Evolutionary conservation across 2,797 vertebrate genomes (phyloP).

Genomic region (Rhincodon typus): DNA sequence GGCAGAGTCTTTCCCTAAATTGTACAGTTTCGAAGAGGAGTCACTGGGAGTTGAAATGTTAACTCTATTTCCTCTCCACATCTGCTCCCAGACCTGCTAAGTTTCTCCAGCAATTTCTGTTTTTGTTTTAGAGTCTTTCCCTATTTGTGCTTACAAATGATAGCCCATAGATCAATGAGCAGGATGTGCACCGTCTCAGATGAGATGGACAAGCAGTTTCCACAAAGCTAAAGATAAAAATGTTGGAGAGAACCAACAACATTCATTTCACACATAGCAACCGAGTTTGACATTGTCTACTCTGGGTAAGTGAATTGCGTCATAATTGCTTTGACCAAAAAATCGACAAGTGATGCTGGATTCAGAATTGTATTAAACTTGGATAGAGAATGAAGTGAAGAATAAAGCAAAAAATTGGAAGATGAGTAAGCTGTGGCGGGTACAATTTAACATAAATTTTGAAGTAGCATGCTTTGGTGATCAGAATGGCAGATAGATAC

Average conservation of each 20-base stretch:
- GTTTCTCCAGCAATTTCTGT: too few species aligned
- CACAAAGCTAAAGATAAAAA: not conserved
- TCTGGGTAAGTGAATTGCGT: not conserved
- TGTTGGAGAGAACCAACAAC: not conserved
- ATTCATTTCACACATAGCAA: not conserved
- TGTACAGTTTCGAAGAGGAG: too few species aligned
- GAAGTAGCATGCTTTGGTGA: not conserved
- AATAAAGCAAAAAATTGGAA: not conserved
- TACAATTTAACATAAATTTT: not conserved
- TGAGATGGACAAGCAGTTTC: not conserved
- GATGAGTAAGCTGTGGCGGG: not conserved
- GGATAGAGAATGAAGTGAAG: not conserved
- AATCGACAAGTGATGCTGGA: not conserved
- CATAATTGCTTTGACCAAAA: not conserved
- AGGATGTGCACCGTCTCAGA: not conserved
- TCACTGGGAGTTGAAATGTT: too few species aligned
- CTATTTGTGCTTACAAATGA: not conserved
- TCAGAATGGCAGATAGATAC: not conserved
- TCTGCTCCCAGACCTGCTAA: too few species aligned
- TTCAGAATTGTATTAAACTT: not conserved
- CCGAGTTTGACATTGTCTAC: not conserved
- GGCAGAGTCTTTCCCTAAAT: not conserved
- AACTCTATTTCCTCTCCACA: too few species aligned
- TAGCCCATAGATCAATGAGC: not conserved
- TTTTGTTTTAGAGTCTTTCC: too few species aligned